Evolutionary conservation across 2,888 invertebrate species (phyloP).

Genomic region (Lasioglossum vierecki): DNA sequence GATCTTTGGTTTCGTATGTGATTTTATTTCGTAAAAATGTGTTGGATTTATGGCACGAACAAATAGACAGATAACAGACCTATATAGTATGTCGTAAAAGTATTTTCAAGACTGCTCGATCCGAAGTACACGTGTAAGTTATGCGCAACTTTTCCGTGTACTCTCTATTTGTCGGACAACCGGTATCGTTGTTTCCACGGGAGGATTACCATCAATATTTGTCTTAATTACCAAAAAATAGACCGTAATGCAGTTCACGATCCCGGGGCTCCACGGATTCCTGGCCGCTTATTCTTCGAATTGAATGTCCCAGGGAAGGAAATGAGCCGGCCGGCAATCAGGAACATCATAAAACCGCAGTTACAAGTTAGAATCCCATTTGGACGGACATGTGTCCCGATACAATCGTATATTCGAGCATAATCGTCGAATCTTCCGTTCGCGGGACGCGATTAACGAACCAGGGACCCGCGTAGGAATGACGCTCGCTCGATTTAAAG

Average conservation of each 20-base stretch:
- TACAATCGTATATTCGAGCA: constrained; percentile 54
- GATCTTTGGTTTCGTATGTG: not conserved
- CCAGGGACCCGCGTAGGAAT: constrained; percentile 31
- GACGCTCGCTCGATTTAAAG: constrained; percentile 43
- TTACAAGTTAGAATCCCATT: constrained; percentile 59
- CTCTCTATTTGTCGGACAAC: not conserved
- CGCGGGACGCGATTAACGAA: constrained; percentile 53
- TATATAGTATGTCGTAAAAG: not conserved
- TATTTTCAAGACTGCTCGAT: not conserved
- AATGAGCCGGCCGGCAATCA: constrained; percentile 33
- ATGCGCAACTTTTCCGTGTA: not conserved
- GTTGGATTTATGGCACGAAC: not conserved
- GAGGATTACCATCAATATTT: not conserved
- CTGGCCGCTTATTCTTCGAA: not conserved
- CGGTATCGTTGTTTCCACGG: not conserved
- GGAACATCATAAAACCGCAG: constrained; percentile 55
- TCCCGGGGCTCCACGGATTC: not conserved
- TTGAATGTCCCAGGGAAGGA: constrained; percentile 8
- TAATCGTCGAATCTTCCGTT: constrained; percentile 52
- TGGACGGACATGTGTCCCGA: constrained; percentile 42
- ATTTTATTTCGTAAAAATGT: not conserved
- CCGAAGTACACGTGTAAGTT: not conserved
- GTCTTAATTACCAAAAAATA: constrained; percentile 42
- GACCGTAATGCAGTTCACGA: constrained; percentile 5
- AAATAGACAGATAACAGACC: not conserved